Percentiles rank a stretch among this genome's conserved stretches.
Conservation (phyloP, 2,888 invertebrate genomes). For the Pheosia gnoma region DNA sequence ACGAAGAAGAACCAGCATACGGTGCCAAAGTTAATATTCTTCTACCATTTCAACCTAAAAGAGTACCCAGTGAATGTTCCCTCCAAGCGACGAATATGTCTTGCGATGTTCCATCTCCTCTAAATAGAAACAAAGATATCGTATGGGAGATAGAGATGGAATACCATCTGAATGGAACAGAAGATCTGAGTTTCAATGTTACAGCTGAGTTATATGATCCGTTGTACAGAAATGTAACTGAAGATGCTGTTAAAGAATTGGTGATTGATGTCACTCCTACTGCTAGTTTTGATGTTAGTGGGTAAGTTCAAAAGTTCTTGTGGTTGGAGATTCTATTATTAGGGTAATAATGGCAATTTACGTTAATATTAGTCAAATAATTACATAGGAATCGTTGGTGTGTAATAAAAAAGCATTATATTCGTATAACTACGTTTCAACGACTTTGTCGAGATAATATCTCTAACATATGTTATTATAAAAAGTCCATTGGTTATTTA, state of each 20-base stretch:
- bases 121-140: slow-evolving; percentile 54
- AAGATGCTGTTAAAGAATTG: slow-evolving; percentile 43
- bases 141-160: slow-evolving; percentile 71
- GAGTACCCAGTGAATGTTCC: slow-evolving; percentile 65
- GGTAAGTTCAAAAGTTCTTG: slow-evolving; percentile 49
- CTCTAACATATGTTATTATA: no score
- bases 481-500: neutral
- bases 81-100: slow-evolving; percentile 55
- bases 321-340: neutral
- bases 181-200: slow-evolving; percentile 46
- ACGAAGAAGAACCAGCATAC: slow-evolving; percentile 72
- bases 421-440: no score
- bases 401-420: no score
- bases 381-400: no score
- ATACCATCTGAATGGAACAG: slow-evolving; percentile 47
- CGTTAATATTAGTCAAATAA: no score
- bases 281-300: slow-evolving; percentile 56
- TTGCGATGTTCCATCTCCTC: slow-evolving; percentile 64
- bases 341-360: no score
- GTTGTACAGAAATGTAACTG: slow-evolving; percentile 55
- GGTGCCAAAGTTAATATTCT: slow-evolving; percentile 61
- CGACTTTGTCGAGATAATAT: no score
- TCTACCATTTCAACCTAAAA: slow-evolving; percentile 59
- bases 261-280: slow-evolving; percentile 51
- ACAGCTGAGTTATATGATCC: slow-evolving; percentile 57